Base-by-base conservation (phyloP, 2,797 vertebrate genomes). In the Characodon lateralis region DNA sequence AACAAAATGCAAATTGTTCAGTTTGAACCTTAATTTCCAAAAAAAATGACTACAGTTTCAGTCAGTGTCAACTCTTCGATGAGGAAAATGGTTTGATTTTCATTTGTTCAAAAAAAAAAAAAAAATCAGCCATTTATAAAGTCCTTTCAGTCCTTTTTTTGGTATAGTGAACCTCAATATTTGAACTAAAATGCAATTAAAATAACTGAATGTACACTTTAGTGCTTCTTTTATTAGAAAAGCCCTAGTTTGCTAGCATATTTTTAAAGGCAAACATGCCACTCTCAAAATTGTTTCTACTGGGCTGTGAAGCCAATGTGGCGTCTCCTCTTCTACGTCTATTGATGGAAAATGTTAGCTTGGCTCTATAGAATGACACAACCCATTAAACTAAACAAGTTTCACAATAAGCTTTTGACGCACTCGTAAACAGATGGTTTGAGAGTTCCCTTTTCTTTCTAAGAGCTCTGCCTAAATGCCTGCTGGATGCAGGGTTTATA, bases 361-460 rank as follows among this genome's bases (percentile, higher is more conserved):
- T 74, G 53, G 20, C 22, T 66, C 46, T 51, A 41, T 58, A 24
- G 46, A 9, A 61, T 20, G 43, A 53, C 39, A 73, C 72, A 79
- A 70, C 48, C 5, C 20, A 35, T 3, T 24, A 58, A 72, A 66
- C 39, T 51, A 85, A 75, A 74, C 61, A 66, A 43, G 74, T 70
- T 53, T 51, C n/a, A 65, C 31, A 61, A 28, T 0, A 43, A 71
- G 63, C 72, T 68, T 77, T 51, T n/a, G 46, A 59, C 72, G 68
- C 50, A 58, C 48, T 68, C 18, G 12, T 72, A 59, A 65, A 28
- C 58, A 69, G 14, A 77, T 72, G 18, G 46, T 31, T 51, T 56
- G 12, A 31, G 20, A 74, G 22, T 75, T 78, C 73, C 24, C 2
- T 5, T 68, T 78, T n/a, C 65, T 68, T 31, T 73, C 18, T 39